Evolutionary conservation across 2,797 vertebrate genomes (phyloP), one percentile per base, ranked within the genome.

Genomic region (Pangasius macronema): DNA sequence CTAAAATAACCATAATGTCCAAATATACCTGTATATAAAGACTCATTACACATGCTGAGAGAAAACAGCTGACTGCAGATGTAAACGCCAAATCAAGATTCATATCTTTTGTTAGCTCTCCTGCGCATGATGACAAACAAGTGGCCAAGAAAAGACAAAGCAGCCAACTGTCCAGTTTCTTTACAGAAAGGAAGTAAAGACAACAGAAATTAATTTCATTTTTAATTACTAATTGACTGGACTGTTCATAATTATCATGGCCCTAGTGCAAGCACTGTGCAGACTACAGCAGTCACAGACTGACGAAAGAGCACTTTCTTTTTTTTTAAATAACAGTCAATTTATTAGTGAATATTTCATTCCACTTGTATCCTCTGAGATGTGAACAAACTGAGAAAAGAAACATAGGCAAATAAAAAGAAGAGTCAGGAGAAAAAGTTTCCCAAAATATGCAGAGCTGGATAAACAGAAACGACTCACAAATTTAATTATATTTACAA

Each of bases 341-440:
- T 80, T 87, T 84, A 72, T 84, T 95, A 94, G 53, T 80, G 59
- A 87, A 90, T 90, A 92, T 88, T 92, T 92, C 83, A 90, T 76
- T 86, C 49, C 27, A 51, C 68, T 75, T 20, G 51, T 63, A 92
- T 91, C 91, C 86, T 91, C 87, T 88, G 88, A 92, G 88, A 87
- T 22, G 73, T 90, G 49, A 53, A 57, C 20, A 72, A 83, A 75
- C 22, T 3, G 24, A 79, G 65, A 76, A 53, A 30, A 63, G 13
- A 61, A 30, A 16, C 53, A 51, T 10, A 46, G 49, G 77, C 65
- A 24, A 81, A 72, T 70, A 59, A 70, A 80, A 73, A 22, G 3
- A 85, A 18, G 0, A 57, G 77, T 87, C 91, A 79, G 90, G 87
- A 72, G 33, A 82, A 82, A 87, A 68, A 91, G 87, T 77, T 75